Percentiles rank a stretch among this genome's conserved stretches.
Evolutionary conservation across 2,113 vertebrate species (phyloP).

Genomic region (Hemiprocne comata): DNA sequence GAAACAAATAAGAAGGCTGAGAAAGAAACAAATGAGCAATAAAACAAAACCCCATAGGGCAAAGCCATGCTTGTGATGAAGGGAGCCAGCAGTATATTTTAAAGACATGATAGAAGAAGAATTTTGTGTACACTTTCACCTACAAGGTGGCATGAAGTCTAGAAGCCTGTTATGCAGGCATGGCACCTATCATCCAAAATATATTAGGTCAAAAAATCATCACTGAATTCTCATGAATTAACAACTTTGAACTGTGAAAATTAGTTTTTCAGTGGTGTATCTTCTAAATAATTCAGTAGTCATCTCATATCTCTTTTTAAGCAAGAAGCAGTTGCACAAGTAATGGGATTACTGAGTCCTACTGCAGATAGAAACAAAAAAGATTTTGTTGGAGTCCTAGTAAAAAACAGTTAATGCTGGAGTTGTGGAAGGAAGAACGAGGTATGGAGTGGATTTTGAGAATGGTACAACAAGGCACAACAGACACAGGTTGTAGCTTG

Average conservation of each 20-base stretch:
- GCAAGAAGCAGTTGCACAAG: not conserved
- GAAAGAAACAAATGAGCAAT: slow-evolving; percentile 63
- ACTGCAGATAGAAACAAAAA: not conserved
- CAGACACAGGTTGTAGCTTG: not conserved
- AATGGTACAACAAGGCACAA: not conserved
- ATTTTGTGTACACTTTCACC: not conserved
- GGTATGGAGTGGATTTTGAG: not conserved
- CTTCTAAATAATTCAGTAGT: not conserved
- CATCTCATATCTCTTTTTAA: not conserved
- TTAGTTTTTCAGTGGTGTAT: not conserved
- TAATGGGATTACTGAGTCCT: not conserved
- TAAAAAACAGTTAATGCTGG: not conserved
- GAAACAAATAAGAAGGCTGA: slow-evolving; percentile 65
- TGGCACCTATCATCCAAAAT: not conserved
- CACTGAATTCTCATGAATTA: not conserved
- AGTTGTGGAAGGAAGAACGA: not conserved
- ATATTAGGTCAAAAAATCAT: not conserved
- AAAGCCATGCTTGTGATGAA: slow-evolving; percentile 38
- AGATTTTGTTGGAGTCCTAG: not conserved
- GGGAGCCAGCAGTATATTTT: slow-evolving; percentile 3
- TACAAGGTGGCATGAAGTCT: not conserved
- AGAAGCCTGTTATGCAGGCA: not conserved
- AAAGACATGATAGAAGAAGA: not conserved
- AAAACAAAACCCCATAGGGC: slow-evolving; percentile 12
- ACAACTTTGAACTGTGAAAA: not conserved